These are phyloP conservation scores for Eupeodes luniger DNA, from an alignment of 2,888 invertebrate genomes.

Conservation along the genomic window DNA sequence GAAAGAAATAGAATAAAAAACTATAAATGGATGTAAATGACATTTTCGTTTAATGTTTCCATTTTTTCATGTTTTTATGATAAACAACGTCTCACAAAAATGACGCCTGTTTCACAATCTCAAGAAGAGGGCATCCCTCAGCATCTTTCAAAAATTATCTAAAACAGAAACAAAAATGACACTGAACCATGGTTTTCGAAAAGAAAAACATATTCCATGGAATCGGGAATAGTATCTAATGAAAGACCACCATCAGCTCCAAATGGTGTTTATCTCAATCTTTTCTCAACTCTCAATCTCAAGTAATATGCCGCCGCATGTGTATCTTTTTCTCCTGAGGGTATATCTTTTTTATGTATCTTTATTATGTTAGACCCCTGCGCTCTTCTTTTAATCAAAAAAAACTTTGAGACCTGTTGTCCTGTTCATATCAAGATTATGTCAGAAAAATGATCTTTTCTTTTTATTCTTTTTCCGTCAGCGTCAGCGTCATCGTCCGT, in stretches of 20 bases:
- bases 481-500: too few species aligned
- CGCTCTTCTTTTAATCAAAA: conserved; percentile 4
- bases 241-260: conserved; percentile 59
- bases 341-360: conserved; percentile 29
- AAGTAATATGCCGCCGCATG: conserved; percentile 63
- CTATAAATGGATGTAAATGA: conserved; percentile 56
- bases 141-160: conserved; percentile 36
- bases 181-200: neutral
- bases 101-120: conserved; percentile 73
- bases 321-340: conserved; percentile 36
- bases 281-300: neutral
- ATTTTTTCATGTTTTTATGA: conserved; percentile 62
- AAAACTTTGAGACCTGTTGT: conserved; percentile 54
- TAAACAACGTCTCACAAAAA: conserved; percentile 64
- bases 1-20: conserved; percentile 12
- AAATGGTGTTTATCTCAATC: conserved; percentile 61
- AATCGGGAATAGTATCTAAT: neutral
- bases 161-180: conserved; percentile 19
- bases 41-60: conserved; percentile 71
- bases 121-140: conserved; percentile 28
- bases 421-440: conserved; percentile 67
- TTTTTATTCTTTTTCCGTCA: neutral
- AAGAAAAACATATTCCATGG: neutral
- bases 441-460: conserved; percentile 49
- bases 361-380: neutral